Base-by-base conservation (phyloP, 2,888 invertebrate species). In the Hydropsyche betteni region DNA sequence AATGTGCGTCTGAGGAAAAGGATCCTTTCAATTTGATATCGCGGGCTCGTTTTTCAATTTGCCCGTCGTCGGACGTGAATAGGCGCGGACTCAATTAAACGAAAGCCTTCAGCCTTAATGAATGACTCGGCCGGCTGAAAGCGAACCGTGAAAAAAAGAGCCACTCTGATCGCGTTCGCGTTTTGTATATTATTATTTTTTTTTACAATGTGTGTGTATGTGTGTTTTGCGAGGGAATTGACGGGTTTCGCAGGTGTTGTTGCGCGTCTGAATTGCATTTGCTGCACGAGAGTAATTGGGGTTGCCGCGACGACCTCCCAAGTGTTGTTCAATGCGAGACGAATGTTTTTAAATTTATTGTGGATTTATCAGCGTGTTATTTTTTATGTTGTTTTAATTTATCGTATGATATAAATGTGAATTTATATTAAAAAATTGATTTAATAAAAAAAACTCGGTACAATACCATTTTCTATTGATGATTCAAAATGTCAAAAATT, bases 41-140 rank as follows among this genome's bases (percentile, higher is more conserved):
- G 6, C 44, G 44, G 44, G 64, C 36, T 64, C 64, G 36, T 64
- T 64, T 64, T 64, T 64, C 64, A 64, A 64, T 64, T 44, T 64
- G 34, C 64, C 8, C 61, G 24, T 53, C 10, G 12, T 14, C 53
- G n/a, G 53, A 16, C 6, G 64, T 36, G 36, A 64, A 64, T 36
- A 34, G 64, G 10, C 36, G 36, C 36, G 36, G 64, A 64, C 34
- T 64, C 64, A 64, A 64, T 64, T 64, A 64, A 64, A 64, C 64
- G 64, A 36, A 44, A 64, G 36, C 36, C 64, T 64, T 64, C 64
- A 64, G 36, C 34, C 36, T 34, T 64, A 64, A 64, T 64, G 64
- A 36, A 64, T 64, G 64, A 64, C 64, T 64, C 64, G 64, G 34
- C 64, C 44, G 7, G 44, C 44, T 44, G 44, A 44, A 44, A 44